Base-by-base conservation (phyloP, 2,113 vertebrate genomes). In the Cinclus mexicanus region DNA sequence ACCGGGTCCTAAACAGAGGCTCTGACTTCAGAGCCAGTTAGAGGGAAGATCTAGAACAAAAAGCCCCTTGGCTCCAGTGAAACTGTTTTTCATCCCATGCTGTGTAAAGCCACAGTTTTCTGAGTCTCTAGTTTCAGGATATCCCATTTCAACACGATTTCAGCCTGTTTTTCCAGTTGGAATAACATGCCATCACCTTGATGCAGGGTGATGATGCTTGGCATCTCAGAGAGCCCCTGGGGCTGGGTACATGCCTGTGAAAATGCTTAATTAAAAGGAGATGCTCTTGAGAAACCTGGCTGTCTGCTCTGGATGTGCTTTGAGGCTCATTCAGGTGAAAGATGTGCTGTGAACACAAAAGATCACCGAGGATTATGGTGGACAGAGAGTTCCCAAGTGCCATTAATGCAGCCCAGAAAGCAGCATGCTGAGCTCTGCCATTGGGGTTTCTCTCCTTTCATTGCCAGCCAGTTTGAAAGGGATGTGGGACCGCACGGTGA, bases 401-500 rank as follows among this genome's bases (percentile, higher is more conserved):
- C 20, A 41, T 37, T 71, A 23, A 19, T 17, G 12, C 29, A 85
- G 41, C 14, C 12, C 50, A 61, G 76, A 29, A 42, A 37, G 0
- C 1, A 59, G 44, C 14, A 2, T 2, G 6, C 77, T 59, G 56
- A 89, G 74, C 57, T 61, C 7, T 82, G 80, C 75, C 52, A 52
- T 14, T 8, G 19, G 28, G 20, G 8, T 56, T 44, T 90, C 49
- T 93, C 64, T 96, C 67, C 77, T 92, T 46, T 67, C 55, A 1
- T 46, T 91, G 47, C 63, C 97, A 99, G 99, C 99, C 93, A 99
- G 97, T 90, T 98, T 99, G 71, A 98, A 97, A 14, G 99, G 99
- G 53, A 99, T 99, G 99, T 99, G 99, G 99, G 99, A 99, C 31
- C 98, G 99, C 52, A 99, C 99, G 0, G 67, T 99, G 80, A 99